phyloP scores from a whole-genome alignment of 1,140 invertebrate genomes.

The Proctacanthus coquilletti region DNA sequence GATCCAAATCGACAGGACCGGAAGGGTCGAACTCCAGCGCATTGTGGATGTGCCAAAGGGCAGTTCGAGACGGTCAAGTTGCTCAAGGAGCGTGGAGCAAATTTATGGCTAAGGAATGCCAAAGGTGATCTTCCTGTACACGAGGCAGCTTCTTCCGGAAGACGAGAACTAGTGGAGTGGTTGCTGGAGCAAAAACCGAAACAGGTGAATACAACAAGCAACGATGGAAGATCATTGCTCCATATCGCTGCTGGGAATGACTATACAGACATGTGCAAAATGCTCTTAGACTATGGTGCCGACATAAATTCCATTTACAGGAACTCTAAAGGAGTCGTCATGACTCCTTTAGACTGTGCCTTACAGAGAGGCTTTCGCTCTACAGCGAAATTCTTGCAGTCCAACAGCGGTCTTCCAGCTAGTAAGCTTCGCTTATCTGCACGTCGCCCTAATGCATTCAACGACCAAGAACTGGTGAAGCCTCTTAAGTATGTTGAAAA shows the following conservation, averaged over 20 bases:
- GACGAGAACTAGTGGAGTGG: slow-evolving; percentile 77
- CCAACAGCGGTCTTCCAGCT: slow-evolving; percentile 72
- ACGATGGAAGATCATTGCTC: slow-evolving; percentile 79
- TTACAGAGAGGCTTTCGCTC: slow-evolving; percentile 68
- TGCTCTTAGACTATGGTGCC: slow-evolving; percentile 64
- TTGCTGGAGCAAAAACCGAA: slow-evolving; percentile 65
- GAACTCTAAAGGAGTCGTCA: slow-evolving; percentile 60
- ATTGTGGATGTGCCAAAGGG: slow-evolving; percentile 86
- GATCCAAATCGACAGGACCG: slow-evolving; percentile 83
- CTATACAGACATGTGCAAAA: slow-evolving; percentile 84
- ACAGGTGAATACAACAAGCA: slow-evolving; percentile 75
- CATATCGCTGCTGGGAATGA: slow-evolving; percentile 92
- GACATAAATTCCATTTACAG: slow-evolving; percentile 70
- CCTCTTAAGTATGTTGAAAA: slow-evolving; percentile 25
- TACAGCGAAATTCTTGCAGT: slow-evolving; percentile 83
- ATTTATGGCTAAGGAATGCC: slow-evolving; percentile 84
- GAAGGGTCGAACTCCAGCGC: slow-evolving; percentile 66
- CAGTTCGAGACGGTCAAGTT: slow-evolving; percentile 50
- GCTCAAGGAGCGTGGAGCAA: slow-evolving; percentile 58
- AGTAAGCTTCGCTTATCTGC: slow-evolving; percentile 38
- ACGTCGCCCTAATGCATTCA: slow-evolving; percentile 23
- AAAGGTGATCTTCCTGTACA: slow-evolving; percentile 84
- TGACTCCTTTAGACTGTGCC: slow-evolving; percentile 85
- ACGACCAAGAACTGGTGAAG: slow-evolving; percentile 18
- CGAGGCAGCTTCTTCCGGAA: slow-evolving; percentile 83